Evolutionary conservation across 2,113 vertebrate genomes (phyloP).

Genomic region (Vireo altiloquus): DNA sequence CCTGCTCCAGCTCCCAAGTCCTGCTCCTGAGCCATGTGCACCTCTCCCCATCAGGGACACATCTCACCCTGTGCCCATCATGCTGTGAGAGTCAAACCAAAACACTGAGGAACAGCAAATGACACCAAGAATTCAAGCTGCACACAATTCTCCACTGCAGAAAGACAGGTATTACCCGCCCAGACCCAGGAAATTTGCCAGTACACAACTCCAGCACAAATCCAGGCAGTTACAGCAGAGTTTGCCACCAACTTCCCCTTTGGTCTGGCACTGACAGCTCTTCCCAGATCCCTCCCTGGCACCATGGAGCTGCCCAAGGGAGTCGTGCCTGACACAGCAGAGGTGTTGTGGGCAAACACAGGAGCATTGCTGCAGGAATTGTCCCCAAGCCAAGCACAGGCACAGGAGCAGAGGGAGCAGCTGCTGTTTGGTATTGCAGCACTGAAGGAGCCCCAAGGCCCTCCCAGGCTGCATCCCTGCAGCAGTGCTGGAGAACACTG

Average conservation of each 20-base stretch:
- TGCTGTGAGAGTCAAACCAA: accelerated
- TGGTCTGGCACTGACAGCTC: accelerated
- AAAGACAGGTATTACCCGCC: not conserved
- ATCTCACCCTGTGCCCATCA: accelerated
- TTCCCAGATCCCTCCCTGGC: not conserved
- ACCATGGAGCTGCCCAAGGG: accelerated
- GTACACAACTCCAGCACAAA: not conserved
- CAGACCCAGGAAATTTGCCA: not conserved
- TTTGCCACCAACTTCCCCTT: too few species aligned
- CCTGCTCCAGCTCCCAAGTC: not conserved
- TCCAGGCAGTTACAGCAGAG: not conserved
- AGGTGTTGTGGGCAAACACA: accelerated
- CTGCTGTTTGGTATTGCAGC: accelerated
- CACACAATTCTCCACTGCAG: not conserved
- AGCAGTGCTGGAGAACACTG: accelerated
- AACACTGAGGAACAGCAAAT: not conserved
- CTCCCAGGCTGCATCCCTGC: not conserved
- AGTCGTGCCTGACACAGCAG: accelerated
- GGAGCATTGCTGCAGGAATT: accelerated
- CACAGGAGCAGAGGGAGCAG: accelerated
- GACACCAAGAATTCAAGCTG: not conserved
- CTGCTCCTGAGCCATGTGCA: not conserved
- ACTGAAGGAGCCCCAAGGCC: accelerated
- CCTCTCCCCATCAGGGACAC: not conserved
- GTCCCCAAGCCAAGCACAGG: not conserved